Base-by-base conservation (phyloP, 2,797 vertebrate genomes). In the Xerus rutilus region DNA sequence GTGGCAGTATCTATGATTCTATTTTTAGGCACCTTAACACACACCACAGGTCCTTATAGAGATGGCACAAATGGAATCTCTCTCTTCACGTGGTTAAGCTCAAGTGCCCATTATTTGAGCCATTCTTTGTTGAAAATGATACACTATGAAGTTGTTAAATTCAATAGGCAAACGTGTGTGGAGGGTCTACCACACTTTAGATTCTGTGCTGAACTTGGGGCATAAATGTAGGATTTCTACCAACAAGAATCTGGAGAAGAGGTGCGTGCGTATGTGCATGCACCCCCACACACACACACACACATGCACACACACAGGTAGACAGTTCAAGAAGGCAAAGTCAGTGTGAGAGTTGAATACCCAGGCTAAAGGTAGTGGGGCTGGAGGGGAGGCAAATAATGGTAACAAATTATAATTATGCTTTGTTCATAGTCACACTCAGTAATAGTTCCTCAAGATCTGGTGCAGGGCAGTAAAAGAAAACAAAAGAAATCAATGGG, bases 211-310 rank as follows among this genome's bases (percentile, higher is more conserved):
- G 45, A 73, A 11, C 23, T 52, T 59, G 67, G 13, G 7, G 7
- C 62, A 5, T 35, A 79, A 73, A 47, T 45, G 59, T 0, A 89
- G 70, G n/a, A 49, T 76, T 62, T 91, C 62, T 52, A 47, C 52
- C 52, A 45, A 70, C n/a, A 4, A 28, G 32, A 47, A 88, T 65
- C 20, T 65, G 62, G 5, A 21, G 65, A 39, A 84, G 54, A 43
- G 43, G 2, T 0, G 6, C 23, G 4, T 20, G 43, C 6, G 1
- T 3, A 8, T 3, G 13, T 12, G 0, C 17, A 39, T 15, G 13
- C 3, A 32, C 4, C 13, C 28, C 10, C 30, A 47, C 39, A 35
- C 23, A 47, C 77, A 47, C 28, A 3, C 23, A 57, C 35, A 47
- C 47, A 7, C 57, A 54, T 14, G 18, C 3, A 32, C 4, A 18